Conservation (phyloP, 1,140 invertebrate species). For the Psix sp. region DNA sequence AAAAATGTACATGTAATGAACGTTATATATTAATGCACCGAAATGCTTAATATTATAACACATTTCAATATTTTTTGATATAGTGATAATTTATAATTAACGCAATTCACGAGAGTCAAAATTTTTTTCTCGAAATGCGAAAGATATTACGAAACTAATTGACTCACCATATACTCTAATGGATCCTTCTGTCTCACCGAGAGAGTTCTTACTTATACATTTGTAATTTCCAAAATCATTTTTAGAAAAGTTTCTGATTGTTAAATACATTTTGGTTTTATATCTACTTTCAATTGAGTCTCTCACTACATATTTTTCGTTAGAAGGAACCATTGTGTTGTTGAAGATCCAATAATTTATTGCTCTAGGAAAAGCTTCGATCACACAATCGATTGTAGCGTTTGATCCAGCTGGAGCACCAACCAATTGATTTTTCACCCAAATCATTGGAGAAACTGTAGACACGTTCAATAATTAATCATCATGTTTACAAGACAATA, state of each 20-base stretch:
- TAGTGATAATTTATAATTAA: too few relatives aligned
- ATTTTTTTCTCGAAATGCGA: too few relatives aligned
- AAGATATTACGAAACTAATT: too few relatives aligned
- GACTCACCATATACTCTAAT: conserved; percentile 93
- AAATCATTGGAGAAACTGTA: conserved; percentile 93
- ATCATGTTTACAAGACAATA: too few relatives aligned
- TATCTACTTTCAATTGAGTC: conserved; percentile 88
- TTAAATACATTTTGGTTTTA: conserved; percentile 90
- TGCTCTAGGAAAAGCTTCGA: conserved; percentile 93
- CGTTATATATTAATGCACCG: too few relatives aligned
- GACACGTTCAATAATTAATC: too few relatives aligned
- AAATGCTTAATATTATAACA: too few relatives aligned
- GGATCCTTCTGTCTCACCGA: conserved; percentile 94
- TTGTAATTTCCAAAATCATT: conserved; percentile 90
- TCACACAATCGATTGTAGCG: conserved; percentile 94
- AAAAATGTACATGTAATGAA: too few relatives aligned
- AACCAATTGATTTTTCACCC: conserved; percentile 93
- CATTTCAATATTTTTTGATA: too few relatives aligned
- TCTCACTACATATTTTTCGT: conserved; percentile 86
- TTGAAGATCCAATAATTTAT: conserved; percentile 95
- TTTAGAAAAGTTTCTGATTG: conserved; percentile 85
- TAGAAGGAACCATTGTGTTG: conserved; percentile 88
- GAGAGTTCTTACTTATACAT: conserved; percentile 93
- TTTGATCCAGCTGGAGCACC: conserved; percentile 91
- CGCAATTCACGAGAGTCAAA: too few relatives aligned